Base-by-base conservation (phyloP, 1,140 invertebrate genomes). In the Zaprionus nigranus region DNA sequence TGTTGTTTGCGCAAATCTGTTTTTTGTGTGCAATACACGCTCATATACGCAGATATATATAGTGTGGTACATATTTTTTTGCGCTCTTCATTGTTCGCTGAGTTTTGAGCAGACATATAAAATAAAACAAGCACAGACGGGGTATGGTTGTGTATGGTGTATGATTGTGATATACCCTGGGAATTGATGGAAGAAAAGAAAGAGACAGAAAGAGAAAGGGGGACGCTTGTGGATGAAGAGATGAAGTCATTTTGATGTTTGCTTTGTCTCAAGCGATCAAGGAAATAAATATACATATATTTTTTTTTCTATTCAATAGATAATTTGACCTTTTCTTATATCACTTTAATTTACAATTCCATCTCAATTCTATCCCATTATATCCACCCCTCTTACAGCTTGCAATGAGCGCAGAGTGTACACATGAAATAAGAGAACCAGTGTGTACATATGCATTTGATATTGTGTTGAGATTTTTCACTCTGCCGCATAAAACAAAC, bases 381-480 rank as follows among this genome's bases (percentile, higher is more conserved):
- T 30, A 30, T 6, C 9, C 49, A 30, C n/a, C 9, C 49, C 6
- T 56, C 15, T 56, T 3, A 9, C 4, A 20, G 15, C 12, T 36
- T 34, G 13, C 36, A 12, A 3, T 40, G 15, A 40, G 38, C 11
- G 12, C 28, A 58, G 56, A 5, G 56, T 58, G 12, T 30, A 63
- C 15, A 70, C 3, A 49, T 11, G 73, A 17, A 17, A 46, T 3
- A 46, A 46, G 2, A 43, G 7, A 62, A 63, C 59, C 66, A 38
- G 38, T 87, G 61, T 75, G 62, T 74, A 54, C 71, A 73, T 34
- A 75, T 77, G 68, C 67, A 76, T 79, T 79, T 79, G 62, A 78
- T 87, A 88, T 87, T 88, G 84, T 78, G 84, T 78, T 88, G 80
- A 74, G 80, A 88, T 88, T 88, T 87, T 88, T 66, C 61, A 71